phyloP scores from a whole-genome alignment of 2,113 vertebrate species.

The Albula glossodonta region DNA sequence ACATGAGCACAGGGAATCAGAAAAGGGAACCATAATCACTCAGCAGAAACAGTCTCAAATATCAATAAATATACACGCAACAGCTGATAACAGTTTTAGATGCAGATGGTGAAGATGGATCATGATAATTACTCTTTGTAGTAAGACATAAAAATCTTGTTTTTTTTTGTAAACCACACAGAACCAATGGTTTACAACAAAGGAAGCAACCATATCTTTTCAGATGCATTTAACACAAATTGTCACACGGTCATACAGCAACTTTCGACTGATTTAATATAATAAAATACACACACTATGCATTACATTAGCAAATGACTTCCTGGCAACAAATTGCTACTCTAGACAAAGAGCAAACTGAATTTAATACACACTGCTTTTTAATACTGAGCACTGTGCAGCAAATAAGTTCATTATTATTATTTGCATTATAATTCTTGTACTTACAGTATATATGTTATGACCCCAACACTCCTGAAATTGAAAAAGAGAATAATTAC shows the following conservation, averaged over 20 bases:
- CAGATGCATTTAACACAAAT: background rate
- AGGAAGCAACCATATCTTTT: background rate
- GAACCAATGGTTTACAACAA: background rate
- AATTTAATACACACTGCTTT: background rate
- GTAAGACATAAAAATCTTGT: background rate
- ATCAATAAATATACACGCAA: background rate
- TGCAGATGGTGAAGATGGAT: background rate
- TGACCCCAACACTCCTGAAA: slow-evolving; percentile 82
- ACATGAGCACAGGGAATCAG: background rate
- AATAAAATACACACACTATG: background rate
- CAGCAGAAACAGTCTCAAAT: background rate
- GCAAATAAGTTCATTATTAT: background rate
- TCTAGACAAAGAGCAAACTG: background rate
- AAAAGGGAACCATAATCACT: background rate
- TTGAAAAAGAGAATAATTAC: slow-evolving; percentile 36
- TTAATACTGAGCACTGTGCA: too few species aligned
- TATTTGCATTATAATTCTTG: background rate
- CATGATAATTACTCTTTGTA: background rate
- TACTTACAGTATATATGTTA: slow-evolving; percentile 89
- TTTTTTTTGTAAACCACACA: background rate
- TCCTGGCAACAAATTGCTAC: background rate
- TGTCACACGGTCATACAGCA: background rate
- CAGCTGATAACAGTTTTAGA: background rate
- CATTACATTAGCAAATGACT: background rate
- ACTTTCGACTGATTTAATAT: background rate